Conservation (phyloP, 2,113 vertebrate genomes). For the Hyaena hyaena region DNA sequence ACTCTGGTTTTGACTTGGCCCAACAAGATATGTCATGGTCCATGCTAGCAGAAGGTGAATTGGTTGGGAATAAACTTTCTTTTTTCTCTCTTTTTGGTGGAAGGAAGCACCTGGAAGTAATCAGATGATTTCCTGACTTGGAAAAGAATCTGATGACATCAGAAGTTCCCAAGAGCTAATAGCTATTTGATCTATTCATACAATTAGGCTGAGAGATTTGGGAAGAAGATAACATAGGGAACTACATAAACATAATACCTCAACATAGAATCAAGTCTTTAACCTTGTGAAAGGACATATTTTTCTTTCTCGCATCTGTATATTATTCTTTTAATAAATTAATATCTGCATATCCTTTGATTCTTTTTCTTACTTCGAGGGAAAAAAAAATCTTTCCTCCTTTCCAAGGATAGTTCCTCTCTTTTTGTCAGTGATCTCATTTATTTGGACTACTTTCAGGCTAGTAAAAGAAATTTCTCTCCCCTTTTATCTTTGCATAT, state of each 20-base stretch:
- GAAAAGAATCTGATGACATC: not conserved
- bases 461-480: conserved; percentile 23
- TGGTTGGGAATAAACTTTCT: not conserved
- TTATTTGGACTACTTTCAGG: conserved; percentile 43
- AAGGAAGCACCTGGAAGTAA: not conserved
- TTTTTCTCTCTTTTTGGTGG: not conserved
- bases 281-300: not conserved
- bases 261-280: conserved; percentile 36
- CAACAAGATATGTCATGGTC: not conserved
- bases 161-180: not conserved
- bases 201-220: conserved; percentile 45
- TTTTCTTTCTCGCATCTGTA: not conserved
- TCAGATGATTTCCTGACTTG: conserved; percentile 12
- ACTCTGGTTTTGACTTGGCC: not conserved
- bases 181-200: not conserved
- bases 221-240: not conserved
- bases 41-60: conserved; percentile 29
- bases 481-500: not conserved
- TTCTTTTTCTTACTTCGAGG: not conserved
- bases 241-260: not conserved
- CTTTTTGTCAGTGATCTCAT: conserved; percentile 7
- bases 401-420: conserved; percentile 2
- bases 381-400: not conserved
- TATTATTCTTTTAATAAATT: conserved; percentile 40
- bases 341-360: not conserved